These are phyloP conservation scores for Lamproptera curius DNA, from an alignment of 2,888 invertebrate species.

Conservation along the genomic window DNA sequence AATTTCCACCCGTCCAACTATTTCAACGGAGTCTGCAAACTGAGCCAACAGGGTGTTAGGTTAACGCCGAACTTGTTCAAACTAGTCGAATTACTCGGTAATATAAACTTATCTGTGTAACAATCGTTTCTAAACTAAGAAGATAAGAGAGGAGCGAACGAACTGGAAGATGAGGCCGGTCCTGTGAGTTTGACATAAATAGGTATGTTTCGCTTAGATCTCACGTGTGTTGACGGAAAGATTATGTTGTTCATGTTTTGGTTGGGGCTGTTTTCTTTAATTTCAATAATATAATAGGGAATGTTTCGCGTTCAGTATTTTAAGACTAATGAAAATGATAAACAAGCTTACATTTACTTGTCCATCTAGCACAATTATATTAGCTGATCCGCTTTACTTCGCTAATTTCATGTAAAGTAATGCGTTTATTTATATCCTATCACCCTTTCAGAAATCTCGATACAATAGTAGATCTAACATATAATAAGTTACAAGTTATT, in stretches of 20 bases:
- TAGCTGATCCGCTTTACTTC: no score
- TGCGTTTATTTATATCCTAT: no score
- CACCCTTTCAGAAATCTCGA: no score
- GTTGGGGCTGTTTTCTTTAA: no score
- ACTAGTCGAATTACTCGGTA: slow-evolving; percentile 20
- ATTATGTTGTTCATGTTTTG: background rate
- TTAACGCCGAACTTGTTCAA: slow-evolving; percentile 18
- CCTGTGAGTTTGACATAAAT: slow-evolving; percentile 12
- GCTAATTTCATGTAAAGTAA: no score
- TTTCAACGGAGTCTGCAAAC: background rate
- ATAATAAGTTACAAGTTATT: no score
- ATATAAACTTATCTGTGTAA: slow-evolving; percentile 25
- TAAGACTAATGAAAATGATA: no score
- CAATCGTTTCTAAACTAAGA: slow-evolving; percentile 25
- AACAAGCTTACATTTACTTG: background rate
- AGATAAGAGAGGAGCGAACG: slow-evolving; percentile 26
- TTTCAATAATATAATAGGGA: no score
- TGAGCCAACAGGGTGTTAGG: slow-evolving; percentile 12
- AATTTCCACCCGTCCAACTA: no score
- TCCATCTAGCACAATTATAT: background rate
- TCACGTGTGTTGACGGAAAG: background rate
- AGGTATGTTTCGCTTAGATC: background rate
- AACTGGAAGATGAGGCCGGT: slow-evolving; percentile 3
- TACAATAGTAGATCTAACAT: no score
- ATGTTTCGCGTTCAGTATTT: no score